phyloP scores from a whole-genome alignment of 1,140 invertebrate species.

The Aphaenogaster floridana region DNA sequence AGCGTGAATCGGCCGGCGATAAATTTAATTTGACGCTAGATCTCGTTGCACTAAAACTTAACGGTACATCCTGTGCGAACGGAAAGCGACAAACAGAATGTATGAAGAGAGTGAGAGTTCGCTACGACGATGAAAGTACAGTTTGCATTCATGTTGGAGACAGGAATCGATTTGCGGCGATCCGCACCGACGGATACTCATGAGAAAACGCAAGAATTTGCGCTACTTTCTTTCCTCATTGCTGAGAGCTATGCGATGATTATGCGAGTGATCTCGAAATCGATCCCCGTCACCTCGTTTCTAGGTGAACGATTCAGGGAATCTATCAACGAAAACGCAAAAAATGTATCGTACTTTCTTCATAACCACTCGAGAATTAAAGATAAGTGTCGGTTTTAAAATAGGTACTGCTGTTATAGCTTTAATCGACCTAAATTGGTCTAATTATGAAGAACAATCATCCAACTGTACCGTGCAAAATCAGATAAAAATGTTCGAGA shows the following conservation, averaged over 20 bases:
- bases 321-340: background rate
- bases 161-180: slow-evolving; percentile 67
- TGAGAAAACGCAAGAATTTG: slow-evolving; percentile 71
- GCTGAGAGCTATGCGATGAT: slow-evolving; percentile 50
- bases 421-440: slow-evolving; percentile 12
- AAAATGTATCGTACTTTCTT: slow-evolving; percentile 5
- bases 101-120: slow-evolving; percentile 44
- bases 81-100: slow-evolving; percentile 46
- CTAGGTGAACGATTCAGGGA: background rate
- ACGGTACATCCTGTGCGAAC: slow-evolving; percentile 40
- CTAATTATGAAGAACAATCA: background rate
- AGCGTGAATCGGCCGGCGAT: slow-evolving; percentile 10
- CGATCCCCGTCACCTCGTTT: slow-evolving; percentile 59
- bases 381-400: background rate
- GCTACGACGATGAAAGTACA: slow-evolving; percentile 67
- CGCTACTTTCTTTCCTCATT: slow-evolving; percentile 67
- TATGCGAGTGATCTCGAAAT: slow-evolving; percentile 63
- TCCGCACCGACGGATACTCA: slow-evolving; percentile 44
- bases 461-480: background rate
- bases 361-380: background rate
- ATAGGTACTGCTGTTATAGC: background rate
- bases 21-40: slow-evolving; percentile 61
- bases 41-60: slow-evolving; percentile 63
- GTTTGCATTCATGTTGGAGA: slow-evolving; percentile 58
- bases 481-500: background rate